Percentiles rank a stretch among this genome's conserved stretches.
Conservation (phyloP, 2,888 invertebrate genomes). For the Cenopis cana region DNA sequence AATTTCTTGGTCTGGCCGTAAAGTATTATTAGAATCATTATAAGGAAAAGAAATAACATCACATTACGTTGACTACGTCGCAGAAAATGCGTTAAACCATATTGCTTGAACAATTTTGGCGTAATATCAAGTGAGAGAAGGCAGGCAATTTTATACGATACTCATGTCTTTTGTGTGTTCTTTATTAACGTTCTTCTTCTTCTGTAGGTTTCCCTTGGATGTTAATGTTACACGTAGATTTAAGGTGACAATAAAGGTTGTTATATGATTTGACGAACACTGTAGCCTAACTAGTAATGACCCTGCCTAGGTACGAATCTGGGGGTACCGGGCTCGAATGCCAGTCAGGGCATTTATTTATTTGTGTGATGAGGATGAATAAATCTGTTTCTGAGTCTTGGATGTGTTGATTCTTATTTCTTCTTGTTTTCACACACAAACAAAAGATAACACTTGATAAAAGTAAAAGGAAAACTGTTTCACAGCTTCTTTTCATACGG, state of each 20-base stretch:
- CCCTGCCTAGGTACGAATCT: too few species aligned
- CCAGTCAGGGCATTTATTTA: too few species aligned
- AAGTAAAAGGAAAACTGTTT: not conserved
- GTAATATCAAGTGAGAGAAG: constrained; percentile 22
- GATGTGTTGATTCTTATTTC: too few species aligned
- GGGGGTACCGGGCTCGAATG: too few species aligned
- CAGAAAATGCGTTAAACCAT: constrained; percentile 28
- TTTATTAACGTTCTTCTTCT: too few species aligned
- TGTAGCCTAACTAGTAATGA: too few species aligned
- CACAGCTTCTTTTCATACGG: not conserved
- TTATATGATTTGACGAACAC: too few species aligned
- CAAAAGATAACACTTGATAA: not conserved
- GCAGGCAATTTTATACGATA: not conserved
- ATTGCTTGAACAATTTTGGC: constrained; percentile 36
- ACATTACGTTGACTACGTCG: constrained; percentile 21
- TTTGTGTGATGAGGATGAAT: too few species aligned
- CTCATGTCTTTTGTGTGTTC: not conserved
- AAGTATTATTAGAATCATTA: constrained; percentile 17
- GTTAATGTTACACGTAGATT: too few species aligned
- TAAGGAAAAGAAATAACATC: not conserved
- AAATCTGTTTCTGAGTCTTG: too few species aligned
- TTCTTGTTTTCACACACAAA: constrained; percentile 6
- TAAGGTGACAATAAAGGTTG: too few species aligned
- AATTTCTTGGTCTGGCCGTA: not conserved
- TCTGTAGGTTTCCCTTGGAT: too few species aligned